Evolutionary conservation across 2,888 invertebrate genomes (phyloP), one percentile per base, ranked within the genome.

Genomic region (Erebia palarica): DNA sequence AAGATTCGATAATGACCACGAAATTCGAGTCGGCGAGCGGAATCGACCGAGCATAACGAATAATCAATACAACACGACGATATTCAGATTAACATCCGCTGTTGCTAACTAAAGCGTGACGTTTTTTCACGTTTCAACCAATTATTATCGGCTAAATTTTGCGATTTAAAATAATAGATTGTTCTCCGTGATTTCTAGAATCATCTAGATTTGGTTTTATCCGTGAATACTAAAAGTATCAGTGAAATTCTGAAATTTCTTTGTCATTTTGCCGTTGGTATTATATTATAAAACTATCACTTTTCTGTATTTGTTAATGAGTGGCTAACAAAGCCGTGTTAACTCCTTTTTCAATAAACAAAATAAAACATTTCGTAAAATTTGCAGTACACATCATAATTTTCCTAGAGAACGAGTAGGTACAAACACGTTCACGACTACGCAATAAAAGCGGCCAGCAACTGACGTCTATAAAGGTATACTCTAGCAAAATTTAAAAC

Each of bases 71-170:
- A 75, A 72, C 74, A 73, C 73, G 71, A 68, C 76, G 70, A 68
- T 76, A 74, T 76, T 72, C 74, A 74, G 73, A 77, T 78, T 76
- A 73, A 77, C 73, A 77, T 77, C 73, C 69, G 70, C 72, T 70
- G 75, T 71, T 72, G 70, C 63, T 70, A 75, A 75, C 71, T 71
- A 65, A 55, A 71, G 68, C 74, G 72, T 75, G 70, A 71, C 72
- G 55, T 21, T 73, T 71, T 70, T 72, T 49, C 21, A 68, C 51
- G 61, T 68, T 66, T 70, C 69, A 59, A 51, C 14, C 65, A 65
- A 71, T 74, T 68, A 71, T 74, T 68, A 69, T 73, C 59, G 47
- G 21, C 67, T 16, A 63, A 57, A 42, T 70, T 68, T 65, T 66
- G 65, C 51, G 49, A 36, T 55, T 18, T 59, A 67, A 67, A 68